phyloP scores from a whole-genome alignment of 1,140 invertebrate species.

The Pseudachorutes palmiensis region DNA sequence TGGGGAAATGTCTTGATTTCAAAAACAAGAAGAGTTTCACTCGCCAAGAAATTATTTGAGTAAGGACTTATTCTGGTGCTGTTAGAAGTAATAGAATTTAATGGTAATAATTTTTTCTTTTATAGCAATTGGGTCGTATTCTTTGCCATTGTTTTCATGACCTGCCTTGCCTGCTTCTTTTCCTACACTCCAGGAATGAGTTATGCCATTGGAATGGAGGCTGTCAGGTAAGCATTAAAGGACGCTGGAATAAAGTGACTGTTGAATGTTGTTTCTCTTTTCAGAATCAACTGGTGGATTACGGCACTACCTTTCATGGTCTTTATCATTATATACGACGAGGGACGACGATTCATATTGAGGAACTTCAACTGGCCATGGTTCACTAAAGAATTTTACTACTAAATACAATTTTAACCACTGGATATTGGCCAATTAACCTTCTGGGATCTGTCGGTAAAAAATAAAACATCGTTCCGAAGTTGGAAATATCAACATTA shows the following conservation, averaged over 20 bases:
- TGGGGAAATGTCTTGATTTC: slow-evolving; percentile 36
- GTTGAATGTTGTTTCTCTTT: slow-evolving; percentile 15
- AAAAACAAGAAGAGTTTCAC: slow-evolving; percentile 28
- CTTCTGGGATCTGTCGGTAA: too few relatives aligned
- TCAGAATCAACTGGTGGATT: slow-evolving; percentile 56
- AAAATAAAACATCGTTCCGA: too few relatives aligned
- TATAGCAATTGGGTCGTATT: slow-evolving; percentile 44
- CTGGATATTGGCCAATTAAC: too few relatives aligned
- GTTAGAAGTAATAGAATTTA: too few relatives aligned
- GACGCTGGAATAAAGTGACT: neutral
- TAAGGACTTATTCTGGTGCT: too few relatives aligned
- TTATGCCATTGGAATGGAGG: slow-evolving; percentile 31
- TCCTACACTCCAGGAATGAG: slow-evolving; percentile 50
- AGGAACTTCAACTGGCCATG: slow-evolving; percentile 51
- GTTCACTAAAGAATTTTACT: slow-evolving; percentile 57
- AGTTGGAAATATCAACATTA: too few relatives aligned
- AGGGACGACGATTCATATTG: slow-evolving; percentile 50
- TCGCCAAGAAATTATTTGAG: slow-evolving; percentile 33
- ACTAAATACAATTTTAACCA: too few relatives aligned
- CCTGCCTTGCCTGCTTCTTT: slow-evolving; percentile 46
- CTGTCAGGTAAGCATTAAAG: slow-evolving; percentile 39
- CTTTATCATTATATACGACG: slow-evolving; percentile 53
- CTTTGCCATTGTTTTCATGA: slow-evolving; percentile 52
- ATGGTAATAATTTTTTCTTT: slow-evolving; percentile 1
- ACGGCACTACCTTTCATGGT: slow-evolving; percentile 52